Evolutionary conservation across 2,888 invertebrate genomes (phyloP).

Genomic region (Teleiodes luculella): DNA sequence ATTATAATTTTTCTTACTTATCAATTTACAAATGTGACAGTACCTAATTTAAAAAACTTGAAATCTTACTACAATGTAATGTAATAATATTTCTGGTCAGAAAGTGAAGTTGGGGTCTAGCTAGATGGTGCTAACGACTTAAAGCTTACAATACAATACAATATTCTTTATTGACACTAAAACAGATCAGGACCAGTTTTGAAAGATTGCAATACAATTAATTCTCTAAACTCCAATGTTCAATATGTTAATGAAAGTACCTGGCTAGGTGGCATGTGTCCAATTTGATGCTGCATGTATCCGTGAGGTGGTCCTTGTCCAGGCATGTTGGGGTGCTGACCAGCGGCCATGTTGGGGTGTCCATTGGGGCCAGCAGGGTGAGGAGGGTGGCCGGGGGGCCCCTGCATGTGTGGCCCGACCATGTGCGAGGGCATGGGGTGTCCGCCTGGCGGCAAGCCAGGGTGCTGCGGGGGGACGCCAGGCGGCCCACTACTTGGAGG

Average conservation of each 20-base stretch:
- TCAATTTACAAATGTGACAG: too few relatives aligned
- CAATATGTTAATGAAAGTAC: conserved; percentile 30
- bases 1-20: too few relatives aligned
- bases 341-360: conserved; percentile 71
- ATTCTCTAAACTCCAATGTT: too few relatives aligned
- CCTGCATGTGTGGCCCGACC: conserved; percentile 65
- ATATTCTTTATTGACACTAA: too few relatives aligned
- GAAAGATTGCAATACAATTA: too few relatives aligned
- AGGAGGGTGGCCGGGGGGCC: conserved; percentile 62
- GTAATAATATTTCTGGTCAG: too few relatives aligned
- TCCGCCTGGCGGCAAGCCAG: conserved; percentile 60
- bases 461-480: conserved; percentile 61
- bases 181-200: too few relatives aligned
- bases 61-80: too few relatives aligned
- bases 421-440: conserved; percentile 72
- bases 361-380: conserved; percentile 72
- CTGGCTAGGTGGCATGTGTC: conserved; percentile 75
- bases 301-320: conserved; percentile 80
- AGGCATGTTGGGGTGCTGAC: conserved; percentile 71
- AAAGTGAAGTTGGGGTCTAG: too few relatives aligned
- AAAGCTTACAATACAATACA: too few relatives aligned
- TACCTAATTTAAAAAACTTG: too few relatives aligned
- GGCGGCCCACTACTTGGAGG: conserved; percentile 64
- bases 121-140: too few relatives aligned
- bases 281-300: conserved; percentile 81